Evolutionary conservation across 2,888 invertebrate genomes (phyloP).

Genomic region (Neoscelio sp.): DNA sequence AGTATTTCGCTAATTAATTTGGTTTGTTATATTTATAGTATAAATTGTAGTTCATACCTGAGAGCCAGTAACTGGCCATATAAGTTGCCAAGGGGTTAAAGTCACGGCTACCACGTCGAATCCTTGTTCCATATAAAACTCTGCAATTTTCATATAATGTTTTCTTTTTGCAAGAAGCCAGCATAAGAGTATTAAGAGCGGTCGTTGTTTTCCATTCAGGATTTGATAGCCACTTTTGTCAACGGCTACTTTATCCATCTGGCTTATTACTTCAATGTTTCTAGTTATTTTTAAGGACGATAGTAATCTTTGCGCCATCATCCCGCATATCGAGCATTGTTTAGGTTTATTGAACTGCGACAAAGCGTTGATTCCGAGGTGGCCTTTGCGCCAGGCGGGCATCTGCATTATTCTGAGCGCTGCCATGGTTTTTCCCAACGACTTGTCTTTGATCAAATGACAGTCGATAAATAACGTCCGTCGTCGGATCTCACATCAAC

Average conservation of each 20-base stretch:
- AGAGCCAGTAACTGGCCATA: slow-evolving; percentile 93
- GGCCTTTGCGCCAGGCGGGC: slow-evolving; percentile 29
- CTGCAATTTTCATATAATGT: slow-evolving; percentile 93
- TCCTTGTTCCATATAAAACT: slow-evolving; percentile 92
- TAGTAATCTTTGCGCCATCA: slow-evolving; percentile 28
- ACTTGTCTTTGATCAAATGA: neutral
- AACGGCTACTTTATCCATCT: slow-evolving; percentile 25
- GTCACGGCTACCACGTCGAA: slow-evolving; percentile 93
- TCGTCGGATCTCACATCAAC: neutral
- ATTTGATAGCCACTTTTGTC: slow-evolving; percentile 47
- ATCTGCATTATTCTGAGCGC: slow-evolving; percentile 44
- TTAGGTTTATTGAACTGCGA: slow-evolving; percentile 38
- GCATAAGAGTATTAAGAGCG: slow-evolving; percentile 91
- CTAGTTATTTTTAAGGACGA: slow-evolving; percentile 39
- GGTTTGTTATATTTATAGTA: too few relatives aligned
- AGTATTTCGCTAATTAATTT: too few relatives aligned
- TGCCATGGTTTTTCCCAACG: slow-evolving; percentile 8
- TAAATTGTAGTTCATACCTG: slow-evolving; percentile 84
- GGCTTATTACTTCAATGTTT: slow-evolving; percentile 48
- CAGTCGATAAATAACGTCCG: neutral
- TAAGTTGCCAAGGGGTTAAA: slow-evolving; percentile 92
- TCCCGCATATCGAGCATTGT: slow-evolving; percentile 44
- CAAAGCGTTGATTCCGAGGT: slow-evolving; percentile 36
- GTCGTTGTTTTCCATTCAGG: slow-evolving; percentile 84
- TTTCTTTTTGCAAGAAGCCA: slow-evolving; percentile 94